These are phyloP conservation scores for Stichopus horrens DNA, from an alignment of 53 echinoderm and acorn worm genomes.

Conservation along the genomic window DNA sequence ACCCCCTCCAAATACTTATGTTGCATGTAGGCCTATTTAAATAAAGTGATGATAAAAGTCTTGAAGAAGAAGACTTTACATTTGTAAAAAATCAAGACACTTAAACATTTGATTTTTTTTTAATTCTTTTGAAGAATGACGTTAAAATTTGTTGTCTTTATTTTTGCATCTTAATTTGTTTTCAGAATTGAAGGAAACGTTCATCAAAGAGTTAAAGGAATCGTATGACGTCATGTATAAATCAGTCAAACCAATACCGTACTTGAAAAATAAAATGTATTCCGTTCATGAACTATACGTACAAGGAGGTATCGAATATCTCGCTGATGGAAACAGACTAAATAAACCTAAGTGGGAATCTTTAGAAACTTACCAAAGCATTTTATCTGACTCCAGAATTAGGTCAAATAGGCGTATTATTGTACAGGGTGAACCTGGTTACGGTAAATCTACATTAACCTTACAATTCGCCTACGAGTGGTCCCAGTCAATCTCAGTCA, in stretches of 20 bases:
- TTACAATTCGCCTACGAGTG: slow-evolving; percentile 1
- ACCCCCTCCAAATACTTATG: no score
- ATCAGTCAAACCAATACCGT: background rate
- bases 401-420: background rate
- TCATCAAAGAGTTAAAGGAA: background rate
- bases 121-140: no score
- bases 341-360: background rate
- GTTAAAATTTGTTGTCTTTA: no score
- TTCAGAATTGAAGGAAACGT: background rate
- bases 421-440: background rate
- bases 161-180: background rate
- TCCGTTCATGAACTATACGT: background rate
- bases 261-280: background rate
- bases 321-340: background rate
- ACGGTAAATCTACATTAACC: background rate
- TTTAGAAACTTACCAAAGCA: background rate
- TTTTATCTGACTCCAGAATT: background rate
- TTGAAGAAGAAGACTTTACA: no score
- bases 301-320: background rate
- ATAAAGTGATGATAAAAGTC: no score
- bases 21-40: no score
- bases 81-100: no score
- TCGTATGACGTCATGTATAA: background rate
- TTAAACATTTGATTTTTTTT: no score
- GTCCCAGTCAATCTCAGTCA: background rate